Percentiles rank a stretch among this genome's conserved stretches.
These are phyloP conservation scores for Coptotermes formosanus DNA, from an alignment of 1,140 invertebrate genomes.

Conservation along the genomic window DNA sequence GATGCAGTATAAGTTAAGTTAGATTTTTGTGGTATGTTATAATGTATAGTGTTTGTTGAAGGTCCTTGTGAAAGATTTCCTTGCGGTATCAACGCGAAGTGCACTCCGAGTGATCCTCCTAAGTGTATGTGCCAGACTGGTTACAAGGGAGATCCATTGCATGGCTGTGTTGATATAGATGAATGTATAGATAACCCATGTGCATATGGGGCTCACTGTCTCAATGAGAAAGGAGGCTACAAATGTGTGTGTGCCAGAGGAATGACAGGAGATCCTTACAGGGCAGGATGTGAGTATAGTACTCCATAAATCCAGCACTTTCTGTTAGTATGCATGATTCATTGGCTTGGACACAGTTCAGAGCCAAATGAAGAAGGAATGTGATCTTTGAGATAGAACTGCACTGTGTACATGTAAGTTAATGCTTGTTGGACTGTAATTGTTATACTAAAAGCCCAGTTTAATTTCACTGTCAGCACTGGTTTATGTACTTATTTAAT, in stretches of 20 bases:
- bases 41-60: constrained; percentile 34
- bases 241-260: constrained; percentile 81
- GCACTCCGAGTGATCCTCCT: constrained; percentile 84
- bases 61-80: constrained; percentile 79
- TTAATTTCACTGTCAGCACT: too few species aligned
- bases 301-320: too few species aligned
- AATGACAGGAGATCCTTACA: constrained; percentile 80
- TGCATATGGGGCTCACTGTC: constrained; percentile 79
- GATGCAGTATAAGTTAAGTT: too few species aligned
- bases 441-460: too few species aligned
- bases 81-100: constrained; percentile 91
- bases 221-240: constrained; percentile 81
- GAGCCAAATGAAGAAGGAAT: too few species aligned
- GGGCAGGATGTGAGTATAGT: constrained; percentile 64
- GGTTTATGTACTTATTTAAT: too few species aligned
- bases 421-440: too few species aligned
- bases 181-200: constrained; percentile 72
- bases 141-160: constrained; percentile 78
- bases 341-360: too few species aligned
- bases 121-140: constrained; percentile 83
- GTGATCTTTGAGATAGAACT: too few species aligned
- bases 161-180: constrained; percentile 83
- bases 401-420: too few species aligned
- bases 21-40: too few species aligned
- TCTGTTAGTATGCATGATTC: too few species aligned